Base-by-base conservation (phyloP, 2,888 invertebrate species). In the Volucella inanis region DNA sequence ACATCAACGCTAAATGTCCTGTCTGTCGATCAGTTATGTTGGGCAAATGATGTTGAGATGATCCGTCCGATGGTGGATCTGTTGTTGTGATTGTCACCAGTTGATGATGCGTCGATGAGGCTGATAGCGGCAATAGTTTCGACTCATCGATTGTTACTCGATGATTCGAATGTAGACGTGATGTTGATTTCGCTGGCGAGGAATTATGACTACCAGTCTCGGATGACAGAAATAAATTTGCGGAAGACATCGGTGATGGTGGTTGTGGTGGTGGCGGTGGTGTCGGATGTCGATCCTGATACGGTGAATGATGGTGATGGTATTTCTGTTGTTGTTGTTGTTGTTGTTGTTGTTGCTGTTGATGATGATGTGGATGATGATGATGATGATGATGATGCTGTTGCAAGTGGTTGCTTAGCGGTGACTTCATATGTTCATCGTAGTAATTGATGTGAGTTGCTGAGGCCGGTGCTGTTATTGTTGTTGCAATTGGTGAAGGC, bases 181-280 rank as follows among this genome's bases (percentile, higher is more conserved):
- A 90, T 8, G 90, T 89, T 0, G 89, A 87, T 8, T 91, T 90
- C 6, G 94, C 93, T 31, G 96, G 96, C 77, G 94, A 93, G 62
- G 94, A 93, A 89, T 95, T 95, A 89, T 95, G 95, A 89, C 95
- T 94, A 87, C 95, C 94, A 88, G 95, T 95, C 92, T 95, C 95
- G 52, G 96, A 95, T 39, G 96, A 95, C 87, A 96, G 95, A 89
- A 96, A 94, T 74, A 95, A 94, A 79, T 96, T 95, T 79, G 94
- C 94, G 59, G 95, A 94, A 22, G 96, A 95, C 39, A 96, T 95
- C 49, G 96, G 96, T 80, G 96, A 96, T 74, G 96, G 95, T 88
- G 96, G 91, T n/a, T 95, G 94, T 18, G 87, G 85, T 18, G 87
- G 87, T 41, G 85, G 45, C 57, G 88, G 88, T 64, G 88, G 88